These are phyloP conservation scores for Eupithecia subfuscata DNA, from an alignment of 2,888 invertebrate species.

Conservation along the genomic window DNA sequence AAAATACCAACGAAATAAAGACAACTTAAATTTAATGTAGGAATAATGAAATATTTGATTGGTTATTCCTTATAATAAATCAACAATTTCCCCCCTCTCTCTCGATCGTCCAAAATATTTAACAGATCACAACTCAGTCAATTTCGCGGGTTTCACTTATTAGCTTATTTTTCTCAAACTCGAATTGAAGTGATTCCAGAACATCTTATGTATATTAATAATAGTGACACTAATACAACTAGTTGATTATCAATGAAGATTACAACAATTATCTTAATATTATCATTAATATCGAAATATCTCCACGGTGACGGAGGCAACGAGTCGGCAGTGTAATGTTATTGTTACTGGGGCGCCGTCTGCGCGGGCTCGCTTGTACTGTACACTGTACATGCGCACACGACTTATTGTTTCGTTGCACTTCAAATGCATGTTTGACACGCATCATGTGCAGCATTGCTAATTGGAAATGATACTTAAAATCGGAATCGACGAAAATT, in stretches of 20 bases:
- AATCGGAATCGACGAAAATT: background rate
- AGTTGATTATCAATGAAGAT: background rate
- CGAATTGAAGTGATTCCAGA: background rate
- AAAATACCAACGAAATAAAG: background rate
- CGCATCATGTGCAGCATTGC: background rate
- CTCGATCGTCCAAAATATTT: background rate
- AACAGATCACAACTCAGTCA: background rate
- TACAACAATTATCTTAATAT: background rate
- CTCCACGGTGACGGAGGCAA: background rate
- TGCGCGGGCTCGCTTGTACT: background rate
- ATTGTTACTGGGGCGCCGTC: background rate
- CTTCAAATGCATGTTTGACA: background rate
- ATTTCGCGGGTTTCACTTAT: background rate
- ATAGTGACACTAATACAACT: background rate
- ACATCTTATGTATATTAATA: background rate
- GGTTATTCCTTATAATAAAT: background rate
- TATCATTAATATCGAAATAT: background rate
- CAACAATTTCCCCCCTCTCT: background rate
- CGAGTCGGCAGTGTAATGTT: background rate
- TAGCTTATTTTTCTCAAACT: background rate
- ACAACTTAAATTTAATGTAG: constrained; percentile 7
- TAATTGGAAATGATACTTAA: background rate
- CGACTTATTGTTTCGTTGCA: background rate
- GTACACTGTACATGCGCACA: background rate
- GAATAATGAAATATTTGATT: background rate